A percentile compares a stretch with the other conserved stretches of the same genome.
Evolutionary conservation across 2,797 vertebrate species (phyloP).

Genomic region (Pyrocephalus nanus): DNA sequence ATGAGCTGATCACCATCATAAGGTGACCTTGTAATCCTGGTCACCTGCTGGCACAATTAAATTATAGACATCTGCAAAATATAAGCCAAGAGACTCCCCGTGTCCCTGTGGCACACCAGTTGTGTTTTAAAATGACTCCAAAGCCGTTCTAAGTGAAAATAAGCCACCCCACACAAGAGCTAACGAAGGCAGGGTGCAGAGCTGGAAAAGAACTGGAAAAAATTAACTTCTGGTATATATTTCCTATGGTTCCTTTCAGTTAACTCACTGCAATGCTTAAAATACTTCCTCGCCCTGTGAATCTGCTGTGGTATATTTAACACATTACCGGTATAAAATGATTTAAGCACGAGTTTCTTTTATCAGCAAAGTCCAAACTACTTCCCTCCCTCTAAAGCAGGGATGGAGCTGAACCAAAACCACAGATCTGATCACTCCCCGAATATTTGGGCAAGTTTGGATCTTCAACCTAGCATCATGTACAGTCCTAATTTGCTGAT

Average conservation of each 20-base stretch:
- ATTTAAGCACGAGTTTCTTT: background rate
- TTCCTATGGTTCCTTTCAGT: slow-evolving; percentile 64
- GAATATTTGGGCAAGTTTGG: background rate
- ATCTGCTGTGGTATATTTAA: slow-evolving; percentile 67
- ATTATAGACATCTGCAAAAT: slow-evolving; percentile 53
- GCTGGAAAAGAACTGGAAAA: slow-evolving; percentile 69
- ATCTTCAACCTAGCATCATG: background rate
- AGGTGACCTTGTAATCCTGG: slow-evolving; percentile 4
- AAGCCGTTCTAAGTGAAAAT: slow-evolving; percentile 36
- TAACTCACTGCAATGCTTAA: slow-evolving; percentile 47
- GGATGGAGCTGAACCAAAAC: slow-evolving; percentile 36
- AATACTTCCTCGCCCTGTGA: slow-evolving; percentile 59
- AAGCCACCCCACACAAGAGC: background rate
- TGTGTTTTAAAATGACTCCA: slow-evolving; percentile 43
- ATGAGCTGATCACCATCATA: background rate
- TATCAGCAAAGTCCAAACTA: slow-evolving; percentile 22
- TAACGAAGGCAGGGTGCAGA: slow-evolving; percentile 36
- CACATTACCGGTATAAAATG: slow-evolving; percentile 28
- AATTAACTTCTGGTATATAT: slow-evolving; percentile 71
- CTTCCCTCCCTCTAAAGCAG: background rate
- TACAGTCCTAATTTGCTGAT: slow-evolving; percentile 1
- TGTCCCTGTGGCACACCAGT: background rate
- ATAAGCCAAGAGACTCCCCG: slow-evolving; percentile 32
- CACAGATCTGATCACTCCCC: slow-evolving; percentile 26
- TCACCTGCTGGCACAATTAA: slow-evolving; percentile 56